A percentile compares a stretch with the other conserved stretches of the same genome.
These are phyloP conservation scores for Chloropsis hardwickii DNA, from an alignment of 2,113 vertebrate species.

Conservation along the genomic window DNA sequence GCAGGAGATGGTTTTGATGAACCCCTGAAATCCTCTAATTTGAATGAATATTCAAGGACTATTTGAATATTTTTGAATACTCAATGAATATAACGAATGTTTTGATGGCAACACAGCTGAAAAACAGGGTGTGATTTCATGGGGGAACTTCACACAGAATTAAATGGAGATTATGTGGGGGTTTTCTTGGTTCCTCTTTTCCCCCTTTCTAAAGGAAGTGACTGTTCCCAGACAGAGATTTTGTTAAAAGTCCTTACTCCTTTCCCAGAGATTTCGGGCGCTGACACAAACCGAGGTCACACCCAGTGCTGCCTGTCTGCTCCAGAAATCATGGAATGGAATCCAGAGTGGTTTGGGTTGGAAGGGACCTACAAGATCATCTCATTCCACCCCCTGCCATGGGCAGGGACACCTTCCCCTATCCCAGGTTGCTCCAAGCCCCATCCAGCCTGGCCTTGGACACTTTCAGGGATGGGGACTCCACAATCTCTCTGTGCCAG, in stretches of 20 bases:
- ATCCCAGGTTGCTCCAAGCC: background rate
- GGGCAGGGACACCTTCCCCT: background rate
- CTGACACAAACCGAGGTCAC: background rate
- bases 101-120: background rate
- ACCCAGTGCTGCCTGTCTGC: no score
- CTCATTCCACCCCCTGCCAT: no score
- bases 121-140: background rate
- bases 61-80: no score
- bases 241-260: background rate
- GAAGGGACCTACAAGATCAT: accelerated
- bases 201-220: background rate
- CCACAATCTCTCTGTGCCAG: background rate
- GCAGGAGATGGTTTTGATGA: background rate
- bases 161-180: background rate
- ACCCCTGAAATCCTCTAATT: background rate
- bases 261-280: background rate
- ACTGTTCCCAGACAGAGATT: background rate
- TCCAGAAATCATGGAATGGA: background rate
- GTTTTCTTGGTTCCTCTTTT: accelerated
- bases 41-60: no score
- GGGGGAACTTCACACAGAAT: background rate
- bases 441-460: accelerated
- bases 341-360: background rate
- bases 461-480: background rate
- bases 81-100: no score